Evolutionary conservation across 2,113 vertebrate genomes (phyloP).

Genomic region (Cochlearius cochlearius): DNA sequence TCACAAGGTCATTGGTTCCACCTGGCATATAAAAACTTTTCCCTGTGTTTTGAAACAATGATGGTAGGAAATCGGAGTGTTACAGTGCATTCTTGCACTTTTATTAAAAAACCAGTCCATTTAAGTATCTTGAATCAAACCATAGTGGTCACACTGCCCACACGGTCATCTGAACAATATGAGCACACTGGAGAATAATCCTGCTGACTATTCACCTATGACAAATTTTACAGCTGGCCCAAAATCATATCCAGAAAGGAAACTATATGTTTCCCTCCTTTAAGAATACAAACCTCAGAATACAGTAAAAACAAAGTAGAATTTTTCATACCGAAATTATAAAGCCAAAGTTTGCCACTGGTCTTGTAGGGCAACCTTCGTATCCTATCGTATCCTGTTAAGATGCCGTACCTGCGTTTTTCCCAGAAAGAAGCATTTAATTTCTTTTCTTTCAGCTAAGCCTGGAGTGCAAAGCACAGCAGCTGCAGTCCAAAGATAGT

Average conservation of each 20-base stretch:
- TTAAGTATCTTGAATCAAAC: neutral
- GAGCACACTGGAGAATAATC: neutral
- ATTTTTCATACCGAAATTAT: neutral
- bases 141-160: neutral
- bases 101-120: neutral
- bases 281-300: neutral
- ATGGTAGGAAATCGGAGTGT: neutral
- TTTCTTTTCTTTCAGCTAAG: conserved; percentile 33
- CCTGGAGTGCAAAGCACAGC: neutral
- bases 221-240: neutral
- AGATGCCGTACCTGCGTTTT: neutral
- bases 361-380: neutral
- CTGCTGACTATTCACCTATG: neutral
- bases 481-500: neutral
- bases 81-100: neutral
- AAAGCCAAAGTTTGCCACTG: neutral
- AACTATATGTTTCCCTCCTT: neutral
- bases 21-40: neutral
- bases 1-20: conserved; percentile 31
- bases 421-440: neutral
- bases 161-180: neutral
- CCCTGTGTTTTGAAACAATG: neutral
- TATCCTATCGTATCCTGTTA: neutral
- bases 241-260: neutral
- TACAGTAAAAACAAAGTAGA: neutral